Evolutionary conservation across 1,140 invertebrate genomes (phyloP), one percentile per base, ranked within the genome.

Genomic region (Zaprionus kolodkinae): DNA sequence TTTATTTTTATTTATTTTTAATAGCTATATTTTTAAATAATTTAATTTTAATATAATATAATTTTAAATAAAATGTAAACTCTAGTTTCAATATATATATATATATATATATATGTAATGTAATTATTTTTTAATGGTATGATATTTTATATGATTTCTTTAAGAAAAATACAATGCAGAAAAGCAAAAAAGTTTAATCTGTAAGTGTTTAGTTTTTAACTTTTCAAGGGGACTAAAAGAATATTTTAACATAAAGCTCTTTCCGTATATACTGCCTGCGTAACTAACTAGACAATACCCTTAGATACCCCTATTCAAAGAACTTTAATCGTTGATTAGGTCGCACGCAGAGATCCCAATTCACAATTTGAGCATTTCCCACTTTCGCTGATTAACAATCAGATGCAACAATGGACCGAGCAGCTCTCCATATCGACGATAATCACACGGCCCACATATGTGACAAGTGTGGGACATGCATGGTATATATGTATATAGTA

Each of bases 401-500:
- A 62, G 40, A 43, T 17, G 35, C 57, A 45, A 68, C 71, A 73
- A 73, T 62, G 35, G 65, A 15, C 9, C 15, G 6, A 35, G 43
- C 69, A 69, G 48, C 61, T 55, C 65, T 55, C 45, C 30, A 54
- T 67, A 60, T 60, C 45, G 11, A 10, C 17, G 36, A 61, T 68
- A 73, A 68, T 55, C 64, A 68, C 17, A 60, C 27, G 17, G 57
- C 59, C 63, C 64, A 68, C 64, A 73, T 68, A 50, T 67, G 52
- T 33, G 11, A 25, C 50, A 11, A 17, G 21, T 13, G 50, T 30
- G 33, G 17, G 9, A 17, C 21, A 35, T 13, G n/a, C n/a, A n/a
- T 21, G 15, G 15, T 35, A 40, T 40, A 6, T 13, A n/a, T 57
- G 21, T 59, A 7, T 38, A 33, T 43, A 12, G 50, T 25, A 12